These are phyloP conservation scores for Myotis vivesi DNA, from an alignment of 2,797 vertebrate genomes.

Conservation along the genomic window DNA sequence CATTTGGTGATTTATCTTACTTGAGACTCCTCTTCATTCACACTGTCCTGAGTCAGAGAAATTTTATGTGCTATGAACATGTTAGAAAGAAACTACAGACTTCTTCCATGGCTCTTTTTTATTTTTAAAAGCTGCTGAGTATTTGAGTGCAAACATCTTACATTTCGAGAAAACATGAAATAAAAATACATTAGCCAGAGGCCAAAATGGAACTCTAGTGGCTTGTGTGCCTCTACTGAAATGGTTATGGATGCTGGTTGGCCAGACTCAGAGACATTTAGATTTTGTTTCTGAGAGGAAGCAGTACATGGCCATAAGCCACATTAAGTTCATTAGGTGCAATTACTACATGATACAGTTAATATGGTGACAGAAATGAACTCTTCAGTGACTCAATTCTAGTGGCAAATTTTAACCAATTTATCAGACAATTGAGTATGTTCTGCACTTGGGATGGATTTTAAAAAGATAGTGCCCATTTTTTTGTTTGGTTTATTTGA, in stretches of 20 bases:
- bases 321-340: constrained; percentile 63
- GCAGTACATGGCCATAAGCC: constrained; percentile 64
- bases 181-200: neutral
- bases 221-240: neutral
- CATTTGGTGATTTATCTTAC: neutral
- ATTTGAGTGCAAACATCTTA: constrained; percentile 36
- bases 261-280: constrained; percentile 15
- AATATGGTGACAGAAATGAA: constrained; percentile 78
- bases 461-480: constrained; percentile 65
- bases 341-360: constrained; percentile 67
- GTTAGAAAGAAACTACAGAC: neutral
- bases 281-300: constrained; percentile 65
- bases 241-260: neutral
- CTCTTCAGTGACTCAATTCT: constrained; percentile 76
- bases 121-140: constrained; percentile 29
- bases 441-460: constrained; percentile 70
- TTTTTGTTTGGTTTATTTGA: constrained; percentile 70
- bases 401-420: constrained; percentile 79
- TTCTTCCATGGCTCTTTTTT: constrained; percentile 15
- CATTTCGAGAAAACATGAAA: neutral
- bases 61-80: constrained; percentile 33
- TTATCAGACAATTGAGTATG: constrained; percentile 75
- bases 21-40: neutral
- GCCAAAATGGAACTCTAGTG: neutral
- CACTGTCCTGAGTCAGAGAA: neutral